Evolutionary conservation across 2,797 vertebrate species (phyloP).

Genomic region (Propithecus perrieri): DNA sequence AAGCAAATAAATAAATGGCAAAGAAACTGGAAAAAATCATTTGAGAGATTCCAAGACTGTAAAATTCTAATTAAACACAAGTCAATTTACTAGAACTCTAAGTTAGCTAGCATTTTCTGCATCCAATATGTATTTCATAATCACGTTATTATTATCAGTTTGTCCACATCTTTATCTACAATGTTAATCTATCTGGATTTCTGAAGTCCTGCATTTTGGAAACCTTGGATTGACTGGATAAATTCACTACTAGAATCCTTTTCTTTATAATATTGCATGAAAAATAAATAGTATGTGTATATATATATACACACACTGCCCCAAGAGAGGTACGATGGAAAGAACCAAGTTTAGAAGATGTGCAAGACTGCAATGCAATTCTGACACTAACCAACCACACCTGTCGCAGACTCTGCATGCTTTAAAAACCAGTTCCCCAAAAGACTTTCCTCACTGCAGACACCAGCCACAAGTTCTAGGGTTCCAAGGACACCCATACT

Average conservation of each 20-base stretch:
- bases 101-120: background rate
- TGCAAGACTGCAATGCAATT: background rate
- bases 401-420: background rate
- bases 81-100: background rate
- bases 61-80: background rate
- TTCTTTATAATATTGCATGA: background rate
- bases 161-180: background rate
- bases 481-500: background rate
- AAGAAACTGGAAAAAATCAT: background rate
- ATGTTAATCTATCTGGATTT: background rate
- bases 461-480: background rate
- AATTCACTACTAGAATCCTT: background rate
- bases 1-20: background rate
- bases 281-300: background rate
- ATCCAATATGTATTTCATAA: background rate
- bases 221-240: background rate
- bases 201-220: background rate
- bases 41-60: background rate
- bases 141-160: background rate
- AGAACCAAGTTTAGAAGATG: accelerated
- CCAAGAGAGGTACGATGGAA: background rate
- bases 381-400: no score
- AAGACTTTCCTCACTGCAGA: background rate
- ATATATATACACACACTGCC: background rate
- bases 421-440: background rate